Conservation (phyloP, 2,888 invertebrate species). For the Strigamia maritima region DNA sequence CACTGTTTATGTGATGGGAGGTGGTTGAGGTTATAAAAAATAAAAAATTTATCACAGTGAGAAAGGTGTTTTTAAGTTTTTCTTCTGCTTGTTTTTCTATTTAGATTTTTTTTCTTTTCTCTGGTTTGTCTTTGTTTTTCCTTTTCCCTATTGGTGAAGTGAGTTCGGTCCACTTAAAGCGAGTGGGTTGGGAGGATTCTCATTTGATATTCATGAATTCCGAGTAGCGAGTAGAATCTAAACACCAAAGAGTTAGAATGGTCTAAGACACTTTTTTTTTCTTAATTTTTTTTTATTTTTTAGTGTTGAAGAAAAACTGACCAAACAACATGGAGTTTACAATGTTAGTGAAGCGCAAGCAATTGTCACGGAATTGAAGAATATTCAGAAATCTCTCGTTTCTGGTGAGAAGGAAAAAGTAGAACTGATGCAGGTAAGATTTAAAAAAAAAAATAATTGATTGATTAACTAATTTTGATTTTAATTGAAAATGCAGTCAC, state of each 20-base stretch:
- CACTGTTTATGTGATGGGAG: not conserved
- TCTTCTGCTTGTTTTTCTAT: not conserved
- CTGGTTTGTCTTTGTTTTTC: not conserved
- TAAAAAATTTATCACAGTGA: not conserved
- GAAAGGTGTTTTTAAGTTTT: conserved; percentile 8
- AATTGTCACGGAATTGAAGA: conserved; percentile 88
- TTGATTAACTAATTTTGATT: not conserved
- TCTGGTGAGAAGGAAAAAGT: conserved; percentile 91
- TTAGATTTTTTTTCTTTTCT: not conserved
- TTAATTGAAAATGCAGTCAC: conserved; percentile 55
- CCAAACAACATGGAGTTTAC: conserved; percentile 79
- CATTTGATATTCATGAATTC: conserved; percentile 31
- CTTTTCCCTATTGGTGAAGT: conserved; percentile 21
- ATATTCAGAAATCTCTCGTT: conserved; percentile 85
- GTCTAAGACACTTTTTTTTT: not conserved
- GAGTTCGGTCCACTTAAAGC: conserved; percentile 30
- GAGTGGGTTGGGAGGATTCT: conserved; percentile 23
- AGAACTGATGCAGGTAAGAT: conserved; percentile 75
- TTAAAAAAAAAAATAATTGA: not conserved
- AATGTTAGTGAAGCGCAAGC: conserved; percentile 92
- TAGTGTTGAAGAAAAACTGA: conserved; percentile 85
- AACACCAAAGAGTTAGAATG: conserved; percentile 9
- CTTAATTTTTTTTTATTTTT: conserved; percentile 43
- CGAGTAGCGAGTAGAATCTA: conserved; percentile 25
- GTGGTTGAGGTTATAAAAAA: not conserved